Evolutionary conservation across 2,113 vertebrate genomes (phyloP).

Genomic region (Poecile atricapillus): DNA sequence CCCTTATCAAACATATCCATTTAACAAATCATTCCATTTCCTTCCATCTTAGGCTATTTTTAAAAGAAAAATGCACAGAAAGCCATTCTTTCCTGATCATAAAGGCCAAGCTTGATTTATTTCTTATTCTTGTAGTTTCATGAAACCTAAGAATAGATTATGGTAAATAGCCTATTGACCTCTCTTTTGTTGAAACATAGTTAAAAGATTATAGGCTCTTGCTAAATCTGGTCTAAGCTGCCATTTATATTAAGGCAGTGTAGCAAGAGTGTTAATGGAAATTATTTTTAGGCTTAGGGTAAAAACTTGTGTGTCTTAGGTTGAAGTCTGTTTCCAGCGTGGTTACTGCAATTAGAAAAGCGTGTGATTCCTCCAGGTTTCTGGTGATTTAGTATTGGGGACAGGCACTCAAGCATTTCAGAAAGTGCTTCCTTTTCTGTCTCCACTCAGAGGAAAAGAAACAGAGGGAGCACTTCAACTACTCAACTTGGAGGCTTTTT

Average conservation of each 20-base stretch:
- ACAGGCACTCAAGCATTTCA: not conserved
- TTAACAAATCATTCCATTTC: not conserved
- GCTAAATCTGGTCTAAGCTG: not conserved
- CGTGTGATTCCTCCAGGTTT: not conserved
- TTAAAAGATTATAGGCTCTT: not conserved
- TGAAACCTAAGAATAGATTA: not conserved
- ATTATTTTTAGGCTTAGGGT: not conserved
- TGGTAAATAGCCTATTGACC: not conserved
- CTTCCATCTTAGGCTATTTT: not conserved
- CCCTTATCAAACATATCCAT: slow-evolving; percentile 23
- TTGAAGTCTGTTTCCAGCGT: not conserved
- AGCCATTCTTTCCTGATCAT: not conserved
- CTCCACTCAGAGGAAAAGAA: not conserved
- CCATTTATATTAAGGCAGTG: not conserved
- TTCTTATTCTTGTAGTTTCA: not conserved
- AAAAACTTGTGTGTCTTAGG: not conserved
- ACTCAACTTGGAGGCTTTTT: not conserved
- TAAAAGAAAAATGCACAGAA: not conserved
- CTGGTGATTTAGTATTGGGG: not conserved
- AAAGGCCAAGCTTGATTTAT: not conserved
- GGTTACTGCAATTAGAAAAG: not conserved
- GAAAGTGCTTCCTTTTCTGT: not conserved
- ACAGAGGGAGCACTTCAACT: rapidly evolving
- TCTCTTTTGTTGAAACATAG: not conserved
- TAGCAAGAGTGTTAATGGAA: not conserved